Evolutionary conservation across 2,888 invertebrate species (phyloP).

Genomic region (Calliphora vomitoria): DNA sequence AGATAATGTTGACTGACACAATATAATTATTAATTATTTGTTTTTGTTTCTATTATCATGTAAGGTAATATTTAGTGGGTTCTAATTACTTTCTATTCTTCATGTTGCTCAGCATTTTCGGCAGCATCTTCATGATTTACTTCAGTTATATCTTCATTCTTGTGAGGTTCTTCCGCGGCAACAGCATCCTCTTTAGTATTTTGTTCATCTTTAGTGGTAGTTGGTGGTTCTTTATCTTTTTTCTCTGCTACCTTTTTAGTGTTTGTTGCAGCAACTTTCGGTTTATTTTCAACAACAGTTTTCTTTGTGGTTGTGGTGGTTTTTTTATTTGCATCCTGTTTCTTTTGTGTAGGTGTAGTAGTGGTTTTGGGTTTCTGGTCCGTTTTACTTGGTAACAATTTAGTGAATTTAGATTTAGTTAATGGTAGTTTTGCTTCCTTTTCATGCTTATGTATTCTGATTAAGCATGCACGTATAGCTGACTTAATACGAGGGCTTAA

Average conservation of each 20-base stretch:
- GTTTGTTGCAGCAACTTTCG: neutral
- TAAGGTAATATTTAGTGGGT: neutral
- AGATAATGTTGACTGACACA: conserved; percentile 4
- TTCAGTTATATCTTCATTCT: neutral
- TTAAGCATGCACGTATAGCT: conserved; percentile 1
- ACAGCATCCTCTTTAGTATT: neutral
- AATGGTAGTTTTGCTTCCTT: neutral
- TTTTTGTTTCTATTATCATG: neutral
- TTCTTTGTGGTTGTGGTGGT: neutral
- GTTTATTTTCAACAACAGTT: neutral
- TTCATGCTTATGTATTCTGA: conserved; percentile 31
- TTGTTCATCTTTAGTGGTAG: neutral
- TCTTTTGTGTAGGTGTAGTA: neutral
- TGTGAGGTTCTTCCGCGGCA: neutral
- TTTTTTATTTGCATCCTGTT: neutral
- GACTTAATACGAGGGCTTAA: conserved; percentile 3
- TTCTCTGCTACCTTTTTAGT: conserved; percentile 30
- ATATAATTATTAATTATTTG: neutral
- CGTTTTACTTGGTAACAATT: conserved; percentile 12
- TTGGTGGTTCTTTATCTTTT: neutral
- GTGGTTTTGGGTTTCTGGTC: neutral
- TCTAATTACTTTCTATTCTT: neutral
- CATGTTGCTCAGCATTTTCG: neutral
- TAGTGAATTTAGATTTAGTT: conserved; percentile 33
- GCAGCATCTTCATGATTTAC: neutral